Conservation (phyloP, 2,888 invertebrate genomes). For the Drosophila nr. perissopoda region DNA sequence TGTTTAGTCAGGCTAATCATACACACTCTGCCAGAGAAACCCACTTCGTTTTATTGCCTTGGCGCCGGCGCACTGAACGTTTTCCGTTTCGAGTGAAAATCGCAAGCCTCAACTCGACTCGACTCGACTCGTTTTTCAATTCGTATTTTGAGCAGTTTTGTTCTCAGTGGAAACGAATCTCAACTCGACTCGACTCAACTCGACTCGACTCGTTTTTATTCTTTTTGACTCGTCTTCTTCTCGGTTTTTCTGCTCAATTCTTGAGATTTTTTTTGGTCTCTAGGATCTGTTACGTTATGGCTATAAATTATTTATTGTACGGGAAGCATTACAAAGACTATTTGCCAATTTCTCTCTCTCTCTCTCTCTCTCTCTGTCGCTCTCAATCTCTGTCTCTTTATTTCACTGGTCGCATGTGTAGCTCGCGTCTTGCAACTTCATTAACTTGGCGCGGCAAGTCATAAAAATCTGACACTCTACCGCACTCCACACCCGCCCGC, state of each 20-base stretch:
- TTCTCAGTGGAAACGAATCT: conserved; percentile 32
- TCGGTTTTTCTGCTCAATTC: conserved; percentile 23
- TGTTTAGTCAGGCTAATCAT: neutral
- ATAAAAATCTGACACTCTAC: conserved; percentile 60
- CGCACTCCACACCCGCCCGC: neutral
- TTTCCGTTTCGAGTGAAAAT: neutral
- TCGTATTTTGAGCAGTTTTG: neutral
- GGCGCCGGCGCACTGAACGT: conserved; percentile 65
- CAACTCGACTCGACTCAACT: conserved; percentile 19
- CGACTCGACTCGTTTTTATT: conserved; percentile 19
- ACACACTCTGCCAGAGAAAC: neutral
- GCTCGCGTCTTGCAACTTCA: conserved; percentile 58
- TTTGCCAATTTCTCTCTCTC: conserved; percentile 13
- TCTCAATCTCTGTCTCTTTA: conserved; percentile 2
- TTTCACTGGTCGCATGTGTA: conserved; percentile 45
- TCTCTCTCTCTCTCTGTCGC: conserved; percentile 11
- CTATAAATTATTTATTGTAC: conserved; percentile 76
- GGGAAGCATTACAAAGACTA: conserved; percentile 40
- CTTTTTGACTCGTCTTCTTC: conserved; percentile 17
- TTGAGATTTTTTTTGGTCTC: conserved; percentile 27
- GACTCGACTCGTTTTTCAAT: neutral
- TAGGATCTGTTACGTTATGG: conserved; percentile 61
- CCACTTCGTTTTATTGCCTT: conserved; percentile 54
- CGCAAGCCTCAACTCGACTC: neutral
- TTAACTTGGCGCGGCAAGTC: conserved; percentile 66